Conservation (phyloP, 2,797 vertebrate genomes). For the Cynopterus sphinx region DNA sequence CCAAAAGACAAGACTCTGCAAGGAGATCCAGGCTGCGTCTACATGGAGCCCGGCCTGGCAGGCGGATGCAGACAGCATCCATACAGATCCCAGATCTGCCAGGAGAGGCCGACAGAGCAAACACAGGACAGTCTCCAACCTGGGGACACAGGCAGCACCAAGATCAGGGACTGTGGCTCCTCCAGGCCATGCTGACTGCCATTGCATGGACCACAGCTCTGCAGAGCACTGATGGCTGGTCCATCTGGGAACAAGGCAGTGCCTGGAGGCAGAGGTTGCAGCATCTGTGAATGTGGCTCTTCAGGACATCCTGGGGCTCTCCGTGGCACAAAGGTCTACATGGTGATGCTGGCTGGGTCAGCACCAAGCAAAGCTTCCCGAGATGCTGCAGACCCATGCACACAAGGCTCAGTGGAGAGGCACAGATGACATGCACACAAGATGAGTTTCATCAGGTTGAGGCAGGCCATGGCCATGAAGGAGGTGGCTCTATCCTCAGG, state of each 20-base stretch:
- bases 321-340: background rate
- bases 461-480: background rate
- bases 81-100: background rate
- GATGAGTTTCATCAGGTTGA: background rate
- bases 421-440: background rate
- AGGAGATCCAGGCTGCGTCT: background rate
- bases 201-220: background rate
- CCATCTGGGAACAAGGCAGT: background rate
- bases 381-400: background rate
- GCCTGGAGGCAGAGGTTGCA: fast-evolving
- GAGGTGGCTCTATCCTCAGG: background rate
- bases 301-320: background rate
- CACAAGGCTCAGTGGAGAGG: background rate
- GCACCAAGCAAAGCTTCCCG: background rate
- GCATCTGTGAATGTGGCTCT: background rate
- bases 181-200: background rate
- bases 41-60: background rate
- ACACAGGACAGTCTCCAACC: background rate
- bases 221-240: background rate
- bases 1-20: background rate
- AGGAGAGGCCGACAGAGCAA: background rate
- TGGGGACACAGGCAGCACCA: background rate
- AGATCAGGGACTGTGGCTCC: background rate
- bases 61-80: background rate
- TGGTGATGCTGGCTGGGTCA: background rate